A percentile compares a stretch with the other conserved stretches of the same genome.
phyloP scores from a whole-genome alignment of 2,888 invertebrate genomes.

The Lithophane ornitopus region DNA sequence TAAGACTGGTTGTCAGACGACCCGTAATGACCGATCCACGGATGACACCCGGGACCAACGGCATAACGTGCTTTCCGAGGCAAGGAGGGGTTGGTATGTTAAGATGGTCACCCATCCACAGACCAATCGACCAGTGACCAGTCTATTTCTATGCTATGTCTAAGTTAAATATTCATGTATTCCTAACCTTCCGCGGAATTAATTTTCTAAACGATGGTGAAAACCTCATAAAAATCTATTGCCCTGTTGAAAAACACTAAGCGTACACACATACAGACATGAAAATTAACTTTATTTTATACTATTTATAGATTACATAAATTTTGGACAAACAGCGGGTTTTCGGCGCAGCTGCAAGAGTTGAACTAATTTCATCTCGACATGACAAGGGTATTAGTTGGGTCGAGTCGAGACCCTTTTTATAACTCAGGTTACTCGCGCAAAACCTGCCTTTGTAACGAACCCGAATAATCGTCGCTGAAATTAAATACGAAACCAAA shows the following conservation, averaged over 20 bases:
- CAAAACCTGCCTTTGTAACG: constrained; percentile 76
- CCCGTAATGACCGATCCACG: too few species aligned
- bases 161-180: neutral
- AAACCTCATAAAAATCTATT: neutral
- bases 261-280: neutral
- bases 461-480: constrained; percentile 74
- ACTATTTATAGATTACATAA: constrained; percentile 73
- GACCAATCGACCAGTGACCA: too few species aligned
- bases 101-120: too few species aligned
- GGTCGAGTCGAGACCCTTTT: constrained; percentile 85
- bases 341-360: constrained; percentile 85
- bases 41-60: too few species aligned
- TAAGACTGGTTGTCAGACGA: too few species aligned
- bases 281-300: neutral
- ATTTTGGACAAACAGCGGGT: constrained; percentile 84
- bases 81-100: too few species aligned
- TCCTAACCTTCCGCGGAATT: neutral
- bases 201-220: neutral
- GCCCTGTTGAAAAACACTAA: neutral
- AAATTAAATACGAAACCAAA: constrained; percentile 69
- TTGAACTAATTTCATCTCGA: constrained; percentile 89
- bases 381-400: constrained; percentile 90
- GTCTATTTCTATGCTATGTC: neutral
- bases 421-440: constrained; percentile 83
- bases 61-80: too few species aligned